phyloP scores from a whole-genome alignment of 2,888 invertebrate genomes.

The Microdon myrmicae region DNA sequence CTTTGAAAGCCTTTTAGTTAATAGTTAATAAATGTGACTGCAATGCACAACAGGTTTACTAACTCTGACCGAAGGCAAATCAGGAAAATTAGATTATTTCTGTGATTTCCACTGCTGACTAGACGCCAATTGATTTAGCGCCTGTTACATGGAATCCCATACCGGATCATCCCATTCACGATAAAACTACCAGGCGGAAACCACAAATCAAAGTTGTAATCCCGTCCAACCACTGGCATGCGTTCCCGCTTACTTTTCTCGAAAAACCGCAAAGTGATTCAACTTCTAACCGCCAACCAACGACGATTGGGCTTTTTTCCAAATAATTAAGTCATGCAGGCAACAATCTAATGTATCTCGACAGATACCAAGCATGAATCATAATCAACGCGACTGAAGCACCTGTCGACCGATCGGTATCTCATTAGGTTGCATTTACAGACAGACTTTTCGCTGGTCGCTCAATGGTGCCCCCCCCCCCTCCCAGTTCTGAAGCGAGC shows the following conservation, averaged over 20 bases:
- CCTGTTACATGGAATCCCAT: conserved; percentile 18
- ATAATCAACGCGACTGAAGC: conserved; percentile 29
- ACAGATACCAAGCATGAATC: conserved; percentile 36
- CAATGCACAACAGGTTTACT: no score
- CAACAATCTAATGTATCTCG: conserved; percentile 31
- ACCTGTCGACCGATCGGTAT: conserved; percentile 42
- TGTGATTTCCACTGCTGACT: conserved; percentile 11
- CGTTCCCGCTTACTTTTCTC: conserved; percentile 5
- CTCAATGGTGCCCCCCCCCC: no score
- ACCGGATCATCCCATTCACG: conserved; percentile 19
- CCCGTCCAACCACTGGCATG: conserved; percentile 4
- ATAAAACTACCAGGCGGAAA: no score
- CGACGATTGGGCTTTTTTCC: conserved; percentile 22
- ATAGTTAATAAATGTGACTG: no score
- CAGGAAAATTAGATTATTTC: conserved; percentile 7
- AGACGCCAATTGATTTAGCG: conserved; percentile 10
- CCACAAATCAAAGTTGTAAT: conserved; percentile 26
- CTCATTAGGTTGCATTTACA: conserved; percentile 40
- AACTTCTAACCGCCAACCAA: conserved; percentile 11
- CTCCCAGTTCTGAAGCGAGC: conserved; percentile 39
- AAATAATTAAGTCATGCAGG: conserved; percentile 44
- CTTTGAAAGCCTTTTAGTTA: no score
- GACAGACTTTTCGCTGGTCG: conserved; percentile 1
- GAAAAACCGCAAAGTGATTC: conserved; percentile 34
- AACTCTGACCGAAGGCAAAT: no score